Conservation (phyloP, 1,140 invertebrate species). For the Ruditapes philippinarum region DNA sequence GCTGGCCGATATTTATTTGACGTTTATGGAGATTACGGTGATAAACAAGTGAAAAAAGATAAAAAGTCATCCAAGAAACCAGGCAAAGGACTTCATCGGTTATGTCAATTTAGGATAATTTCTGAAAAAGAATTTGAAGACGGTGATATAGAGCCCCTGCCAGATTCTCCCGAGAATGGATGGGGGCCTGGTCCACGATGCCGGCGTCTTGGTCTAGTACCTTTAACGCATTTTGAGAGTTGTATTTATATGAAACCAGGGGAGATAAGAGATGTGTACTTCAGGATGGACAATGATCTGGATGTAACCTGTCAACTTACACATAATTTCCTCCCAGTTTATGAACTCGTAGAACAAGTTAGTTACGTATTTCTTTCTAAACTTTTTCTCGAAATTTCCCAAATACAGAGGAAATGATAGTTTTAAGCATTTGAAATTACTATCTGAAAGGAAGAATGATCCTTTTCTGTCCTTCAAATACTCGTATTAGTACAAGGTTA, state of each 20-base stretch:
- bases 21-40: slow-evolving; percentile 9
- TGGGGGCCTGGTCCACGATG: slow-evolving; percentile 64
- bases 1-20: slow-evolving; percentile 55
- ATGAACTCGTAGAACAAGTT: slow-evolving; percentile 64
- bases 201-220: slow-evolving; percentile 35
- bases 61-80: background rate
- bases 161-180: slow-evolving; percentile 45
- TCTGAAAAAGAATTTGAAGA: slow-evolving; percentile 50
- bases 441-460: no score
- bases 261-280: slow-evolving; percentile 42
- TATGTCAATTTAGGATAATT: slow-evolving; percentile 60
- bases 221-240: slow-evolving; percentile 55
- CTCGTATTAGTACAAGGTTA: no score
- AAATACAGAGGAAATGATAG: no score
- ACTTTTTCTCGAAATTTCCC: background rate
- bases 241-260: slow-evolving; percentile 51
- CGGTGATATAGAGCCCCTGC: slow-evolving; percentile 44
- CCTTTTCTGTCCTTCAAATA: no score
- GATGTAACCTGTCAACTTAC: slow-evolving; percentile 34
- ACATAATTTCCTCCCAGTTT: slow-evolving; percentile 56
- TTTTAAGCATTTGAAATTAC: no score
- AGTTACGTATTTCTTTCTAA: background rate
- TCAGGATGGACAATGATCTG: slow-evolving; percentile 41
- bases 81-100: background rate
- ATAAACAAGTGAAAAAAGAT: background rate